A percentile compares a stretch with the other conserved stretches of the same genome.
Evolutionary conservation across 2,797 vertebrate genomes (phyloP).

Genomic region (Ficedula albicollis): DNA sequence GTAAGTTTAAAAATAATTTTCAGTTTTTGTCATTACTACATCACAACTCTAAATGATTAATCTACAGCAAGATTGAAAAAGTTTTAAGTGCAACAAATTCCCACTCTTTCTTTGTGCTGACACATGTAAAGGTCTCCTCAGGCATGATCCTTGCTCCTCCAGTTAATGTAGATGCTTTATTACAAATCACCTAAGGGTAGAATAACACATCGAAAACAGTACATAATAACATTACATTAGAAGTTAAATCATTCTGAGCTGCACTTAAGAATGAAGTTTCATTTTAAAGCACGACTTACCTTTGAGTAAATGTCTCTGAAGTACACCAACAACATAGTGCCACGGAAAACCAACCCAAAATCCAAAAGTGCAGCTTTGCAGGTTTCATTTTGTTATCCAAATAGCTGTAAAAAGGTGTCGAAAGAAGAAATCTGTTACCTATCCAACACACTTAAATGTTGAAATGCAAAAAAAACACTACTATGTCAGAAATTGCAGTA

Average conservation of each 20-base stretch:
- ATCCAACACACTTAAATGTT: background rate
- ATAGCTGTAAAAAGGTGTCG: background rate
- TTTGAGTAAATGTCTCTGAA: background rate
- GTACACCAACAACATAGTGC: background rate
- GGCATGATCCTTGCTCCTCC: background rate
- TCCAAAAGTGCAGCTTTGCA: background rate
- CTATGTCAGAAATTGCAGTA: background rate
- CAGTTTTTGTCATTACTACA: background rate
- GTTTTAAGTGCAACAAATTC: background rate
- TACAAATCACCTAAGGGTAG: background rate
- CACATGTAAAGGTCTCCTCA: background rate
- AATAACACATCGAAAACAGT: background rate
- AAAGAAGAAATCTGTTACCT: background rate
- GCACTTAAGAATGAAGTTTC: background rate
- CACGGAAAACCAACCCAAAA: constrained; percentile 29
- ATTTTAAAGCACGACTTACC: constrained; percentile 23
- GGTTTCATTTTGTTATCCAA: constrained; percentile 44
- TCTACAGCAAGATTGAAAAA: background rate
- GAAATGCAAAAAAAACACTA: background rate
- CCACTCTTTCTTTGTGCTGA: background rate
- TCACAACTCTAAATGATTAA: background rate
- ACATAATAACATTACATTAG: background rate
- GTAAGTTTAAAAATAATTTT: background rate
- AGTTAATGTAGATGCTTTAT: background rate
- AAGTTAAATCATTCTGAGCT: background rate